phyloP scores from a whole-genome alignment of 2,113 vertebrate species.

The Uria aalge region DNA sequence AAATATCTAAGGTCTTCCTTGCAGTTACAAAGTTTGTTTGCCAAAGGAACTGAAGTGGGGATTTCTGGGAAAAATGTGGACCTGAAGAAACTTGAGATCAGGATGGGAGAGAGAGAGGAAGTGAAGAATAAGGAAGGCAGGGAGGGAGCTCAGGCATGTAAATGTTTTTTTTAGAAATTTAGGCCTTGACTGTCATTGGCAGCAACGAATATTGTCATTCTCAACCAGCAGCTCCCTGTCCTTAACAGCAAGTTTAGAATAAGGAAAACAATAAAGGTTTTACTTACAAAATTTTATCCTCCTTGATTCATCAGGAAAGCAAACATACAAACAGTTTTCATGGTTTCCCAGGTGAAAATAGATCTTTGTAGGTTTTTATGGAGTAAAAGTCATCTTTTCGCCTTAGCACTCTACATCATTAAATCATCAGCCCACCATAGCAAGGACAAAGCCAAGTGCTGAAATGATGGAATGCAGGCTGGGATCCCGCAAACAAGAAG shows the following conservation, averaged over 20 bases:
- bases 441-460: slow-evolving; percentile 13
- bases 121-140: background rate
- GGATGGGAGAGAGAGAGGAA: background rate
- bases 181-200: background rate
- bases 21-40: background rate
- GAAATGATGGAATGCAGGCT: slow-evolving; percentile 42
- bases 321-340: background rate
- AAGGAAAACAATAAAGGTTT: background rate
- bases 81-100: background rate
- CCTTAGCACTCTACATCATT: background rate
- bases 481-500: slow-evolving; percentile 36
- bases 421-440: slow-evolving; percentile 54
- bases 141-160: background rate
- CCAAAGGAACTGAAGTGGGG: background rate
- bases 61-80: background rate
- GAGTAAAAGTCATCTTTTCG: slow-evolving; percentile 22
- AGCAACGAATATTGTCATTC: background rate
- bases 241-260: background rate
- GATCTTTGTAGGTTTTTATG: background rate
- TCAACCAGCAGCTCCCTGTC: background rate
- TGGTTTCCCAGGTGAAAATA: background rate
- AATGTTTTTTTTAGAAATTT: background rate
- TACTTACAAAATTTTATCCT: background rate
- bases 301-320: background rate
- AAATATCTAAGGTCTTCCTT: background rate